Evolutionary conservation across 2,797 vertebrate genomes (phyloP).

Genomic region (Cossypha caffra): DNA sequence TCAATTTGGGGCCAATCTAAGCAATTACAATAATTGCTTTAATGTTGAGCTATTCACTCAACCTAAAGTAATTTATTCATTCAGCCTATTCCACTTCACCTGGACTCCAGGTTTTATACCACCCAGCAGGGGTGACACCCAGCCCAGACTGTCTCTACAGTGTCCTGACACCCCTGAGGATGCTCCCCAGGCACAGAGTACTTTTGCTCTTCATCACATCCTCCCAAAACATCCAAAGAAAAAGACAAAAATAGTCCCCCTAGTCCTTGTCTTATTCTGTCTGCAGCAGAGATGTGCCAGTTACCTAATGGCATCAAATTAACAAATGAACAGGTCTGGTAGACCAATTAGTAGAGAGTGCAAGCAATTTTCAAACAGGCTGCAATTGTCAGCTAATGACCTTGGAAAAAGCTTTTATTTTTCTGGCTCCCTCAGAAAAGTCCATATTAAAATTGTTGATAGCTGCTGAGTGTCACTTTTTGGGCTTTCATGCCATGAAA

Average conservation of each 20-base stretch:
- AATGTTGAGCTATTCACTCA: conserved; percentile 1
- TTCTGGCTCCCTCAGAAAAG: neutral
- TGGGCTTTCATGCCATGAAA: neutral
- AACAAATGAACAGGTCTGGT: conserved; percentile 58
- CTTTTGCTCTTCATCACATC: neutral
- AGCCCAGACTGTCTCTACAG: neutral
- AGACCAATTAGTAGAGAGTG: conserved; percentile 55
- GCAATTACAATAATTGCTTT: conserved; percentile 31
- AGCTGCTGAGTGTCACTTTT: conserved; percentile 20
- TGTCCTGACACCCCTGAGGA: neutral
- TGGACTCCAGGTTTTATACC: neutral
- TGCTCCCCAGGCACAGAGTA: neutral
- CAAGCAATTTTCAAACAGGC: conserved; percentile 44
- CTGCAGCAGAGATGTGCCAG: conserved; percentile 31
- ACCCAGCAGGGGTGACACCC: neutral
- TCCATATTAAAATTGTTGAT: conserved; percentile 29
- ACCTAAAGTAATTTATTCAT: neutral
- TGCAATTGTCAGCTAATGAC: conserved; percentile 59
- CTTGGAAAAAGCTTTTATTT: conserved; percentile 7
- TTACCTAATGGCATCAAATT: conserved; percentile 69
- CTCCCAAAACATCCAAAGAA: neutral
- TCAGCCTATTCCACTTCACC: neutral
- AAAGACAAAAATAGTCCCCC: neutral
- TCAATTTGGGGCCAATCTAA: neutral
- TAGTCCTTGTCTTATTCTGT: neutral